Evolutionary conservation across 2,797 vertebrate genomes (phyloP).

Genomic region (Vespertilio murinus): DNA sequence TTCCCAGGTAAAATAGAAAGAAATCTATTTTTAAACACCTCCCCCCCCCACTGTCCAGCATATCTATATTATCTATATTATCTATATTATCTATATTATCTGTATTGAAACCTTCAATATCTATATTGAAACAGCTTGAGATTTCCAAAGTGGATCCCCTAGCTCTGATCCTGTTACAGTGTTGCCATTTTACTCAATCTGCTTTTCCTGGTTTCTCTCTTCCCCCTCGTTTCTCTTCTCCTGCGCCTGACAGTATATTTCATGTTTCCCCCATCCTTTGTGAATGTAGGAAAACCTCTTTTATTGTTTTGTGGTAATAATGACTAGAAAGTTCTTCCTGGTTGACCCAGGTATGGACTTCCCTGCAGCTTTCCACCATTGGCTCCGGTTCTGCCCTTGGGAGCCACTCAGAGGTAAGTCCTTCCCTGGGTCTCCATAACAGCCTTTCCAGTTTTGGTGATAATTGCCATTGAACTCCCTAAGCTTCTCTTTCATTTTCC

Average conservation of each 20-base stretch:
- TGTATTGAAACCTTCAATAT: background rate
- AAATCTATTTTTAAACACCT: background rate
- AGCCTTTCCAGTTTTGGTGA: background rate
- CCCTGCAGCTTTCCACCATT: background rate
- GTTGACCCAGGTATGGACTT: background rate
- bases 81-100: no score
- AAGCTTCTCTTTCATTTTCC: background rate
- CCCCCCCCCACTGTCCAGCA: background rate
- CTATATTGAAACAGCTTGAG: constrained; percentile 12
- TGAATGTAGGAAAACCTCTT: background rate
- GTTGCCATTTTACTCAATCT: background rate
- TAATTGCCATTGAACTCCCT: background rate
- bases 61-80: no score
- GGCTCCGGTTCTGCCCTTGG: background rate
- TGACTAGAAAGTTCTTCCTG: background rate
- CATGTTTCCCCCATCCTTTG: background rate
- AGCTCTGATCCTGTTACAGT: background rate
- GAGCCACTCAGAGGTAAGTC: background rate
- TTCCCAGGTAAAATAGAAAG: background rate
- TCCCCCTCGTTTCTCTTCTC: background rate
- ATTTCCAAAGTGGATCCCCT: background rate
- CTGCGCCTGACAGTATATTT: background rate
- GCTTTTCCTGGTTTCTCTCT: background rate
- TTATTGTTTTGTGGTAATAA: background rate
- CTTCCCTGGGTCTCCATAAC: background rate